Evolutionary conservation across 2,797 vertebrate species (phyloP).

Genomic region (Petrocephalus sullivani): DNA sequence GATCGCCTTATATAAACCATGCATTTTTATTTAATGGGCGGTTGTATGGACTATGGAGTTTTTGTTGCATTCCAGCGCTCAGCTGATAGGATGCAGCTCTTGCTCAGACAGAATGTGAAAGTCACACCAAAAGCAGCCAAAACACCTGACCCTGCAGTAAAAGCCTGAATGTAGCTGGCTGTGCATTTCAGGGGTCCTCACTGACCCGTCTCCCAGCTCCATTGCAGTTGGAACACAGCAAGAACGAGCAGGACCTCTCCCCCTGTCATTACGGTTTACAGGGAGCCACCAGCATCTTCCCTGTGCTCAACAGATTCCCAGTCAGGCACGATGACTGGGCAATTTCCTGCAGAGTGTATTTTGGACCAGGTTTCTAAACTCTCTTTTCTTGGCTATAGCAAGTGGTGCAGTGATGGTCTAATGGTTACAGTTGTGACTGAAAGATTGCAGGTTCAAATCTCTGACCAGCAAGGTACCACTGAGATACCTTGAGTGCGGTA

Average conservation of each 20-base stretch:
- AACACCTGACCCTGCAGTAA: neutral
- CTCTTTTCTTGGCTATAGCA: no score
- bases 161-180: neutral
- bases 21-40: neutral
- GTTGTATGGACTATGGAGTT: neutral
- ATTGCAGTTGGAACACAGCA: neutral
- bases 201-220: neutral
- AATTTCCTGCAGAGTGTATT: neutral
- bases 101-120: neutral
- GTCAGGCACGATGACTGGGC: neutral
- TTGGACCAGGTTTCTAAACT: neutral
- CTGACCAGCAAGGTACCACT: no score
- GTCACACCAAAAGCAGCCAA: no score
- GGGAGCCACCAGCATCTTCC: neutral
- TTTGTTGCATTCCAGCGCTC: neutral
- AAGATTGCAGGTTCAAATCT: no score
- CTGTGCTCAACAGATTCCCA: neutral
- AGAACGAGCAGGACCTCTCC: neutral
- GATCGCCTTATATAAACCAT: neutral
- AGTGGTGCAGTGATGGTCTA: no score
- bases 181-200: neutral
- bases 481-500: no score
- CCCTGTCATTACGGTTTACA: neutral
- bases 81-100: neutral
- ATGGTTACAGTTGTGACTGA: no score